Base-by-base conservation (phyloP, 2,797 vertebrate genomes). In the Emys orbicularis region DNA sequence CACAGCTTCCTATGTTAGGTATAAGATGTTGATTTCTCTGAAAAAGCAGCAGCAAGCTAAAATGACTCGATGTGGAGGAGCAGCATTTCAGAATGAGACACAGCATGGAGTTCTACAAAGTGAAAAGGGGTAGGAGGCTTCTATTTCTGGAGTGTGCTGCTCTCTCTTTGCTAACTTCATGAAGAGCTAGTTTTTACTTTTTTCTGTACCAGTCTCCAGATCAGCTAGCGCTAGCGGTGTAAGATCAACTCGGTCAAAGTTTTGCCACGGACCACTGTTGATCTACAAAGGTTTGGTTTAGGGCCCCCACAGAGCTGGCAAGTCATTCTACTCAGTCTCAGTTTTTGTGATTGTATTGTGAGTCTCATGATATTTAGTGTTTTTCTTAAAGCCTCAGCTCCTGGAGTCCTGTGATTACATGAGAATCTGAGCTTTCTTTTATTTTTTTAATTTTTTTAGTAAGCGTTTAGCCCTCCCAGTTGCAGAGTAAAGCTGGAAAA, bases 71-170 rank as follows among this genome's bases (percentile, higher is more conserved):
- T 85, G 95, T 94, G 96, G 89, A 96, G 89, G 93, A 97, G 95
- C 92, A 95, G 88, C 92, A 89, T 94, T 96, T 96, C 87, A 76
- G 86, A 95, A 96, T 91, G 93, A 96, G 96, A 97, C 95, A 81
- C 96, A 90, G 96, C 96, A 93, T n/a, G 7, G 57, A 96, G 96
- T 95, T 97, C 92, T 93, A 94, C 97, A 95, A 90, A 97, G 94
- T 0, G 8, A 97, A 97, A 97, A 94, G 57, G 57, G 94, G 97
- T 97, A 94, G 97, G 97, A 97, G 94, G 97, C 90, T 94, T 87
- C 90, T 97, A 95, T 97, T 97, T 97, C 93, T 91, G 92, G 92
- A 68, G 52, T 5, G 0, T 1, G 53, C 96, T 93, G 94, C 95
- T 76, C 86, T 96, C 94, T 95, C 79, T 15, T 49, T 1, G 0